These are phyloP conservation scores for Zophobas morio DNA, from an alignment of 1,140 invertebrate genomes.

Conservation along the genomic window DNA sequence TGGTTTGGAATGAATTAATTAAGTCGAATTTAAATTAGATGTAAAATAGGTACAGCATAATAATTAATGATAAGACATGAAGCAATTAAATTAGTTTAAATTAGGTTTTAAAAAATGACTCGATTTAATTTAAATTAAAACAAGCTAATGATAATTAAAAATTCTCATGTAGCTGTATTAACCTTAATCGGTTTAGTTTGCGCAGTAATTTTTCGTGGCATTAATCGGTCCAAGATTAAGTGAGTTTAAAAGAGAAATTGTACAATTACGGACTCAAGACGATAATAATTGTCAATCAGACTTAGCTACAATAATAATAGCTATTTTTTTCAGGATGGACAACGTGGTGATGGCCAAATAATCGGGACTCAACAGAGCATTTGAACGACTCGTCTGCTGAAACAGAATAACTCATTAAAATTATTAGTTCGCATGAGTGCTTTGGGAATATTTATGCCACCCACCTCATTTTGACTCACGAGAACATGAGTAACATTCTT, in stretches of 20 bases:
- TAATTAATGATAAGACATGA: slow-evolving; percentile 41
- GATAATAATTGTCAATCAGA: slow-evolving; percentile 7
- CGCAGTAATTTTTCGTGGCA: too few relatives aligned
- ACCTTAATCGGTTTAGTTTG: not conserved
- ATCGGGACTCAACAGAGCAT: slow-evolving; percentile 12
- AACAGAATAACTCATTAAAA: slow-evolving; percentile 31
- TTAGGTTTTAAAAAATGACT: slow-evolving; percentile 38
- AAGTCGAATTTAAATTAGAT: slow-evolving; percentile 38
- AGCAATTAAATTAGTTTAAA: slow-evolving; percentile 40
- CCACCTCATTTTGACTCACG: slow-evolving; percentile 18
- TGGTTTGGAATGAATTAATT: slow-evolving; percentile 30
- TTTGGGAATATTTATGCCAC: slow-evolving; percentile 35
- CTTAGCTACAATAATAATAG: not conserved
- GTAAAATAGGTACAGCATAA: slow-evolving; percentile 32
- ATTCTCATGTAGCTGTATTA: slow-evolving; percentile 26
- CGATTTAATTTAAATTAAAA: slow-evolving; percentile 40
- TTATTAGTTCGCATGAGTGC: slow-evolving; percentile 30
- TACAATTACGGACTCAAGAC: not conserved
- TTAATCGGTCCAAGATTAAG: too few relatives aligned
- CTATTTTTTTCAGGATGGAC: not conserved
- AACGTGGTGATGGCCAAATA: slow-evolving; percentile 20
- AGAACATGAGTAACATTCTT: slow-evolving; percentile 25
- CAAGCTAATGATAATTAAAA: slow-evolving; percentile 21
- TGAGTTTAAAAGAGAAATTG: too few relatives aligned
- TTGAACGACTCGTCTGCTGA: slow-evolving; percentile 4